Evolutionary conservation across 2,797 vertebrate species (phyloP).

Genomic region (Cetoscarus ocellatus): DNA sequence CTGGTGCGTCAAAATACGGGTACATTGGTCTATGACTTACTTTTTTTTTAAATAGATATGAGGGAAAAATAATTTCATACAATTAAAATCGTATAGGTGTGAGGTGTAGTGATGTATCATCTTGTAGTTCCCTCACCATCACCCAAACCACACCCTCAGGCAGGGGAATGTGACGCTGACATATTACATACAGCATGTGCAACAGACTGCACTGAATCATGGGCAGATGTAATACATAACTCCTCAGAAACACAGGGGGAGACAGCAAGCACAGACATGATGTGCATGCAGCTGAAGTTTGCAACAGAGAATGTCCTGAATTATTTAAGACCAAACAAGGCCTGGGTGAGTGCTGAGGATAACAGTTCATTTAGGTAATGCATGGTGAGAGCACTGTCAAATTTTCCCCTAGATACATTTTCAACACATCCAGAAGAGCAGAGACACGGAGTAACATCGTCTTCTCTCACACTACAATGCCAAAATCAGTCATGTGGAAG

Average conservation of each 20-base stretch:
- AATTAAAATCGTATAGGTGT: conserved; percentile 1
- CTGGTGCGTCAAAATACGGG: too few relatives aligned
- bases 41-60: too few relatives aligned
- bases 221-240: conserved; percentile 59
- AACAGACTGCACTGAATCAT: conserved; percentile 59
- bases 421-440: conserved; percentile 51
- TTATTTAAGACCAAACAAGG: conserved; percentile 82
- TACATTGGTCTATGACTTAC: too few relatives aligned
- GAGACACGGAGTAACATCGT: conserved; percentile 35
- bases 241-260: conserved; percentile 62
- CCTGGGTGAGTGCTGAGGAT: conserved; percentile 68
- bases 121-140: conserved; percentile 20
- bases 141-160: conserved; percentile 56
- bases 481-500: conserved; percentile 36
- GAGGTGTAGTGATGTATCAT: conserved; percentile 19
- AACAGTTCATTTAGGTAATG: conserved; percentile 80
- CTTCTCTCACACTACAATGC: conserved; percentile 27
- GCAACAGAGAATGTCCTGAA: conserved; percentile 74
- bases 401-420: conserved; percentile 59
- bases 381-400: conserved; percentile 63
- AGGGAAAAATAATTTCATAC: neutral
- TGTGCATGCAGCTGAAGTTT: conserved; percentile 71
- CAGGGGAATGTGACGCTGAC: conserved; percentile 53
- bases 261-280: conserved; percentile 64
- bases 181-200: conserved; percentile 56